Conservation (phyloP, 1,140 invertebrate genomes). For the Drosophila seguyi region DNA sequence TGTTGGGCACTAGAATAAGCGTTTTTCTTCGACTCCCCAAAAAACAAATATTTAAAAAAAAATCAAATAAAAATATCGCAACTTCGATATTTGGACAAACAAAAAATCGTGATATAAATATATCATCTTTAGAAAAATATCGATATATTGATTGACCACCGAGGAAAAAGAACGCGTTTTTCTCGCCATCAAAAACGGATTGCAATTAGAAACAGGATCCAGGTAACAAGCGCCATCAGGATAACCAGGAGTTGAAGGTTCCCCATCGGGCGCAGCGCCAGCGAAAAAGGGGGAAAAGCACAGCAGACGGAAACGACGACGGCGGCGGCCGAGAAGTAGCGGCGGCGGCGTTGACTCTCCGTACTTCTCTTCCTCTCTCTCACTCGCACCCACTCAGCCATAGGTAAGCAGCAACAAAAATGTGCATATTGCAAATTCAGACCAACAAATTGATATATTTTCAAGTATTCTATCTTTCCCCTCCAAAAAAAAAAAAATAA, state of each 20-base stretch:
- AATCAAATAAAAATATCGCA: no score
- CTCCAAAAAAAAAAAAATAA: slow-evolving; percentile 73
- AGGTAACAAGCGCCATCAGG: slow-evolving; percentile 23
- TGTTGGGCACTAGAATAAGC: no score
- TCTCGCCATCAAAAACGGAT: background rate
- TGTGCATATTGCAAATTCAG: slow-evolving; percentile 55
- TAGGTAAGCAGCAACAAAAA: slow-evolving; percentile 73
- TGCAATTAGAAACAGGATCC: background rate
- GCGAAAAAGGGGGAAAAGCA: slow-evolving; percentile 15
- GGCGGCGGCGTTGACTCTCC: slow-evolving; percentile 21
- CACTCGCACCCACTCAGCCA: slow-evolving; percentile 28
- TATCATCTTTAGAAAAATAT: no score
- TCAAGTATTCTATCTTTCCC: slow-evolving; percentile 83
- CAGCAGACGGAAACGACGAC: slow-evolving; percentile 6
- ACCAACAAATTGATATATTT: slow-evolving; percentile 80
- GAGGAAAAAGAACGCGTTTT: slow-evolving; percentile 4
- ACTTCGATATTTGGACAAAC: no score
- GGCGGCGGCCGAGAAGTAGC: slow-evolving; percentile 17
- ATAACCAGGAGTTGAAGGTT: background rate
- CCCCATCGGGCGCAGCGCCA: background rate
- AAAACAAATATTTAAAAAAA: no score
- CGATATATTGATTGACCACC: no score
- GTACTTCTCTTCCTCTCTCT: background rate
- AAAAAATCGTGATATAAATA: no score
- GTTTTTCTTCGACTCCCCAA: no score